Conservation (phyloP, 2,888 invertebrate genomes). For the Aproaerema taeniolella region DNA sequence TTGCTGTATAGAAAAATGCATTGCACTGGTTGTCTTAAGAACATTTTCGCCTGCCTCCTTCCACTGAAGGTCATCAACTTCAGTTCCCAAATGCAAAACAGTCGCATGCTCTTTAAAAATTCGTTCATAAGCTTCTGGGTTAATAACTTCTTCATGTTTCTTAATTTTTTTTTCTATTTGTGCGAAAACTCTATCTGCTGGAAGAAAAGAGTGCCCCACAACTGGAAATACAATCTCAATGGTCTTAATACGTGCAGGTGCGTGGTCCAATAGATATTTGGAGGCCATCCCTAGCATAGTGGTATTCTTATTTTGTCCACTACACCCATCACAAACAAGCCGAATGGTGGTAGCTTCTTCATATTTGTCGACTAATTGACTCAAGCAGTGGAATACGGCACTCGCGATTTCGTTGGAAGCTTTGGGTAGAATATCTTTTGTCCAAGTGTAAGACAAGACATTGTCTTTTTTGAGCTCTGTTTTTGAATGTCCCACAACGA, state of each 20-base stretch:
- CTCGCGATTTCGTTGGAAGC: conserved; percentile 23
- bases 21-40: conserved; percentile 15
- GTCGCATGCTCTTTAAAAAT: conserved; percentile 20
- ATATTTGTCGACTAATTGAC: conserved; percentile 15
- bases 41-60: conserved; percentile 14
- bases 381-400: conserved; percentile 18
- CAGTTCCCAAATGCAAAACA: conserved; percentile 13
- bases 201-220: too few species aligned
- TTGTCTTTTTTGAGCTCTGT: conserved; percentile 22
- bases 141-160: too few species aligned
- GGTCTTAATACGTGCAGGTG: conserved; percentile 15
- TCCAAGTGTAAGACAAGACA: conserved; percentile 27
- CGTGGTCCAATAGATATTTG: conserved; percentile 20
- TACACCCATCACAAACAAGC: conserved; percentile 21
- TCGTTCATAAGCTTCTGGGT: too few species aligned
- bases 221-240: conserved; percentile 24
- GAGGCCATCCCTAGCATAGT: conserved; percentile 28
- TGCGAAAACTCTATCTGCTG: too few species aligned
- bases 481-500: conserved; percentile 32
- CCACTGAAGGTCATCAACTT: conserved; percentile 14
- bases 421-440: conserved; percentile 22
- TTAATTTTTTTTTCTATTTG: too few species aligned
- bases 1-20: conserved; percentile 18
- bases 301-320: conserved; percentile 24
- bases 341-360: conserved; percentile 15